Evolutionary conservation across 2,888 invertebrate species (phyloP).

Genomic region (Napeogenes inachia): DNA sequence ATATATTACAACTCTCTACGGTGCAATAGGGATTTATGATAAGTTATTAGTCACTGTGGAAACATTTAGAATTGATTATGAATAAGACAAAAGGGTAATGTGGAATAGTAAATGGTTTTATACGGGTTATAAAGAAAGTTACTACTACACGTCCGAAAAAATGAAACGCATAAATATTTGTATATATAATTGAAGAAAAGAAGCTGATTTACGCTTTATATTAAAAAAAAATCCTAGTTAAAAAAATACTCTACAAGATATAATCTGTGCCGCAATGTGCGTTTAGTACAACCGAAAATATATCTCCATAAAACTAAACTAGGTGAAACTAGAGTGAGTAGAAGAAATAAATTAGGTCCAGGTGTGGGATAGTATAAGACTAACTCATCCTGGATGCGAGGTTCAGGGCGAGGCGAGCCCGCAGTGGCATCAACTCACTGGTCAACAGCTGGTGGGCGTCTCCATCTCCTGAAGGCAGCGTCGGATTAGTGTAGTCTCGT

Average conservation of each 20-base stretch:
- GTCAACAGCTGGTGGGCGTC: constrained; percentile 80
- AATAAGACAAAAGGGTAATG: constrained; percentile 61
- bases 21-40: constrained; percentile 69
- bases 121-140: background rate
- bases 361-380: constrained; percentile 71
- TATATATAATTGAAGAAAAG: background rate
- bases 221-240: constrained; percentile 2
- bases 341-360: constrained; percentile 54
- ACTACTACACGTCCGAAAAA: background rate
- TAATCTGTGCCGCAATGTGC: constrained; percentile 3
- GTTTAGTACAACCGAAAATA: background rate
- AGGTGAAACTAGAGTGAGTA: constrained; percentile 33
- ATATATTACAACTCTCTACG: constrained; percentile 67
- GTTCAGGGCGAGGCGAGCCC: constrained; percentile 72
- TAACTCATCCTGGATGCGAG: constrained; percentile 80
- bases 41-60: constrained; percentile 69
- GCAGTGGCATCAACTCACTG: constrained; percentile 80
- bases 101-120: constrained; percentile 42
- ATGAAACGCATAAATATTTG: background rate
- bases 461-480: constrained; percentile 95
- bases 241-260: background rate
- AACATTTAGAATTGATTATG: constrained; percentile 69
- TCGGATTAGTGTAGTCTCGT: constrained; percentile 98
- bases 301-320: constrained; percentile 1
- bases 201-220: background rate